These are phyloP conservation scores for Ctenodactylus gundi DNA, from an alignment of 2,113 vertebrate species.

Conservation along the genomic window DNA sequence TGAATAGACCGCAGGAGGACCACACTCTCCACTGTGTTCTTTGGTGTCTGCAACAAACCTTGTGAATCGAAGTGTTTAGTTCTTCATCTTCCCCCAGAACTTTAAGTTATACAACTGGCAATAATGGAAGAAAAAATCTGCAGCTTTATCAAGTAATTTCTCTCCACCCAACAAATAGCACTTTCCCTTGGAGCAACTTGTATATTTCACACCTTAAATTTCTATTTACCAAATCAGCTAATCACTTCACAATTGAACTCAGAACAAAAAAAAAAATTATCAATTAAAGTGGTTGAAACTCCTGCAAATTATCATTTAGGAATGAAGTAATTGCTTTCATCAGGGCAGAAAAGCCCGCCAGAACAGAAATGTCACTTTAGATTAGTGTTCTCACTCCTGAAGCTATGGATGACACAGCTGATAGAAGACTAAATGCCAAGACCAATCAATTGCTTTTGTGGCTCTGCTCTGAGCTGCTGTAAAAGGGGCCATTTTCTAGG, in stretches of 20 bases:
- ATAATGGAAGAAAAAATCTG: constrained; percentile 68
- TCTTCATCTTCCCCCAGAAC: constrained; percentile 71
- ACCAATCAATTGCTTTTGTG: constrained; percentile 98
- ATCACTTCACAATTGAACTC: constrained; percentile 91
- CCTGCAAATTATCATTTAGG: constrained; percentile 94
- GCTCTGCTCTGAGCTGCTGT: constrained; percentile 91
- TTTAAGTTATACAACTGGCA: constrained; percentile 77
- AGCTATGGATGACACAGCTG: constrained; percentile 96
- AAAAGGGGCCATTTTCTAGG: constrained; percentile 93
- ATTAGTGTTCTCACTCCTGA: constrained; percentile 98
- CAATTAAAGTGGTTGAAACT: constrained; percentile 92
- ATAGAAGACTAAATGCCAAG: constrained; percentile 97
- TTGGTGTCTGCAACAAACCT: constrained; percentile 70
- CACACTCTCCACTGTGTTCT: constrained; percentile 61
- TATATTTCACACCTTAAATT: constrained; percentile 88
- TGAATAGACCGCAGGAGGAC: constrained; percentile 66
- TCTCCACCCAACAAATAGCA: constrained; percentile 80
- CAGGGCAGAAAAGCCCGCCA: constrained; percentile 95
- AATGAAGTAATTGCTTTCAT: constrained; percentile 98
- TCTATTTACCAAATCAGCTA: constrained; percentile 91
- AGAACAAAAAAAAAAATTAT: constrained; percentile 91
- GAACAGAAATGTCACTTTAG: constrained; percentile 99
- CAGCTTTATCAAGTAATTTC: constrained; percentile 82
- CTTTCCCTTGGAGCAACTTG: constrained; percentile 86
- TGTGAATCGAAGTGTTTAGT: constrained; percentile 71